phyloP scores from a whole-genome alignment of 2,888 invertebrate genomes.

The Atherix ibis region DNA sequence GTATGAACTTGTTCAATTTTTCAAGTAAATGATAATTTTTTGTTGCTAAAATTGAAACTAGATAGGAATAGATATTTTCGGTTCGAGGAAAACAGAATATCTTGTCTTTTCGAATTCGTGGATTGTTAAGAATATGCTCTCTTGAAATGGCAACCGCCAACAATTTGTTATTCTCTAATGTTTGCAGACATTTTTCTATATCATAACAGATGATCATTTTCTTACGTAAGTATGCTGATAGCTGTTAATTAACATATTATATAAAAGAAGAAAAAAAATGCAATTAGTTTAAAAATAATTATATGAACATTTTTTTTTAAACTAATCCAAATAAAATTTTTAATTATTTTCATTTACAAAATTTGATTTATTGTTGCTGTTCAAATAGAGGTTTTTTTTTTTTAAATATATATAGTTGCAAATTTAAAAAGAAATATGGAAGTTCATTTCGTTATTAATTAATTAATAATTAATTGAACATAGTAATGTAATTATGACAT shows the following conservation, averaged over 20 bases:
- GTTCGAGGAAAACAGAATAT: conserved; percentile 27
- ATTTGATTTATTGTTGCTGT: too few relatives aligned
- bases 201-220: conserved; percentile 24
- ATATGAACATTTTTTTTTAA: background rate
- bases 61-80: conserved; percentile 27
- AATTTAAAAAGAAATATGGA: too few relatives aligned
- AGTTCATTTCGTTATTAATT: too few relatives aligned
- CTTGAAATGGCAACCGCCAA: conserved; percentile 26
- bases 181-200: conserved; percentile 24
- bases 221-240: conserved; percentile 23
- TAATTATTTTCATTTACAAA: too few relatives aligned
- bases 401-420: too few relatives aligned
- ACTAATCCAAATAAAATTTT: background rate
- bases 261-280: background rate
- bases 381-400: too few relatives aligned
- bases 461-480: too few relatives aligned
- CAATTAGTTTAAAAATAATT: background rate
- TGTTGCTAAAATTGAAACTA: conserved; percentile 25
- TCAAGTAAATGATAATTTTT: conserved; percentile 26
- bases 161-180: conserved; percentile 17
- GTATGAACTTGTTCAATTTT: conserved; percentile 26
- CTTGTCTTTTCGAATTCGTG: conserved; percentile 20
- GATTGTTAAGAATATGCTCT: conserved; percentile 25
- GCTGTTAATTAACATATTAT: too few relatives aligned
- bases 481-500: too few relatives aligned